Conservation (phyloP, 2,888 invertebrate species). For the Melitaea athalia region DNA sequence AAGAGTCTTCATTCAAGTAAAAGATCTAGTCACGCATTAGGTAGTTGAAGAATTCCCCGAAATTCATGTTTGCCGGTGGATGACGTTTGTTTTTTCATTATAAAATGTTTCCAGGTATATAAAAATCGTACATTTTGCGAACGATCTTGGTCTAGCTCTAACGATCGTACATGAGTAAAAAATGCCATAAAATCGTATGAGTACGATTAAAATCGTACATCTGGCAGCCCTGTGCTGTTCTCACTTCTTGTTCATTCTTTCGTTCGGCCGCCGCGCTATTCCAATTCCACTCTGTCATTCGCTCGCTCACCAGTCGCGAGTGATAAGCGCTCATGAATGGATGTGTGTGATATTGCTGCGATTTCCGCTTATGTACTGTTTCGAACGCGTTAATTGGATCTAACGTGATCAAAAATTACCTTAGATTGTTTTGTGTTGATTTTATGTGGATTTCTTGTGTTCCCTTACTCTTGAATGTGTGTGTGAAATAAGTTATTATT, state of each 20-base stretch:
- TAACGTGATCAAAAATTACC: slow-evolving; percentile 57
- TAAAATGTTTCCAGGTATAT: no score
- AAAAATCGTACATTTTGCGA: no score
- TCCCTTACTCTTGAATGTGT: slow-evolving; percentile 56
- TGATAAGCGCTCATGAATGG: slow-evolving; percentile 62
- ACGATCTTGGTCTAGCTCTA: no score
- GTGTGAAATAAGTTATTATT: slow-evolving; percentile 61
- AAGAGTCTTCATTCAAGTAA: no score
- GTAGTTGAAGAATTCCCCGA: no score
- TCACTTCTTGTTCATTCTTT: slow-evolving; percentile 24
- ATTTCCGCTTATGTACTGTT: slow-evolving; percentile 60
- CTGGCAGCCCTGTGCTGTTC: no score
- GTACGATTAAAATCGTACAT: no score
- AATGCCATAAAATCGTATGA: no score
- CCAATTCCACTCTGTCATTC: slow-evolving; percentile 42
- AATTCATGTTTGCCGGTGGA: no score
- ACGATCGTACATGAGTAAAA: no score
- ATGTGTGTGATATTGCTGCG: slow-evolving; percentile 47
- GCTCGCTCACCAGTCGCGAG: slow-evolving; percentile 64
- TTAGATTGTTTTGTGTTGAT: slow-evolving; percentile 53
- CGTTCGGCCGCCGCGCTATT: slow-evolving; percentile 27
- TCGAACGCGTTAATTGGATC: slow-evolving; percentile 55
- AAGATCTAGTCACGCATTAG: no score
- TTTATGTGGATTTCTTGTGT: slow-evolving; percentile 56
- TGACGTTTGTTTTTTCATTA: no score